A percentile compares a stretch with the other conserved stretches of the same genome.
phyloP scores from a whole-genome alignment of 2,797 vertebrate genomes.

The Thaleichthys pacificus region DNA sequence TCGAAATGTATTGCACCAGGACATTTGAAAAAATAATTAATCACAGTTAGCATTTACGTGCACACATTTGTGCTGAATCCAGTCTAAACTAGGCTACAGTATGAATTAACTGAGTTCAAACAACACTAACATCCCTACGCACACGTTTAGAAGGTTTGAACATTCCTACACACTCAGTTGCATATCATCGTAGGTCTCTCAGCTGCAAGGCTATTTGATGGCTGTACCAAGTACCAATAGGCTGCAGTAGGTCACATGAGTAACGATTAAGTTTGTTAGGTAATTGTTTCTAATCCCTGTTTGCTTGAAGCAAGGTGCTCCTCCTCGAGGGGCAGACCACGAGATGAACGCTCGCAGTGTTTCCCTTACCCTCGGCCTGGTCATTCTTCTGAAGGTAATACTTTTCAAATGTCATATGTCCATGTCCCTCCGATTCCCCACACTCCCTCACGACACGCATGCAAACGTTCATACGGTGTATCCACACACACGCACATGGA shows the following conservation, averaged over 20 bases:
- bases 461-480: too few species aligned
- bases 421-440: not conserved
- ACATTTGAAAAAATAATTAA: not conserved
- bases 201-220: slow-evolving; percentile 15
- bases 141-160: not conserved
- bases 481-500: not conserved
- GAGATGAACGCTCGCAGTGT: slow-evolving; percentile 26
- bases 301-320: slow-evolving; percentile 27
- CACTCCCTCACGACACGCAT: too few species aligned
- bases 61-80: not conserved
- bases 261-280: slow-evolving; percentile 59
- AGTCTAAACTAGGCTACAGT: not conserved
- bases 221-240: slow-evolving; percentile 36
- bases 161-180: not conserved
- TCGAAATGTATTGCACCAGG: too few species aligned
- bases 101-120: not conserved
- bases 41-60: not conserved
- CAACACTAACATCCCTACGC: not conserved
- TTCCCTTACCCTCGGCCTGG: slow-evolving; percentile 38
- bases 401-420: too few species aligned
- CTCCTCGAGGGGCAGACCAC: slow-evolving; percentile 15
- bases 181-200: slow-evolving; percentile 24
- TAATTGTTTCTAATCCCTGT: slow-evolving; percentile 44
- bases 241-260: slow-evolving; percentile 48
- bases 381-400: slow-evolving; percentile 2